Base-by-base conservation (phyloP, 2,113 vertebrate genomes). In the Mixornis gularis region DNA sequence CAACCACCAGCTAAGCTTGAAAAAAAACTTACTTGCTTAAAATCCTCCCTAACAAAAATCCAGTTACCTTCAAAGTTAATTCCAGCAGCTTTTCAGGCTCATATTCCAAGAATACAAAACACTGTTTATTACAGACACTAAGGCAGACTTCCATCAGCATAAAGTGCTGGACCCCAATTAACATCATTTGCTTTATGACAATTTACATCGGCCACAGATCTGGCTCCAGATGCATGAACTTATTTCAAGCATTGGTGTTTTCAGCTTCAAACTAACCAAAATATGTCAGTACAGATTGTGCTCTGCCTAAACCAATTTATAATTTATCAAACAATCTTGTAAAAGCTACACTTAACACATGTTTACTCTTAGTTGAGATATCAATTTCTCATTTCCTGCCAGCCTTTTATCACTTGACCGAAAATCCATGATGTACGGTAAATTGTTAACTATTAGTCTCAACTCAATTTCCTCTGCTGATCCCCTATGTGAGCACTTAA, bases 341-440 rank as follows among this genome's bases (percentile, higher is more conserved):
- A 93, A 96, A 94, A 86, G 89, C 92, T 81, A 80, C 78, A 46
- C 64, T 94, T 86, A 87, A 91, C 85, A 85, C 76, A 82, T 92
- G 86, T 94, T 92, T 94, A 94, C 83, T 83, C 68, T 90, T 72
- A 92, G 53, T 85, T 59, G 60, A 91, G 87, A 70, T 81, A 95
- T 93, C 93, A 94, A 38, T 92, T 95, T 90, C 96, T 94, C 93
- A 95, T 95, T 97, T 97, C 93, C 96, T 94, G 89, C 74, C 79
- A 89, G 86, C 72, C 93, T 95, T 93, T 96, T 89, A 94, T 96
- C 92, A 91, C 89, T 92, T 92, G 93, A 96, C 94, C 55, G 29
- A 95, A 94, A 94, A 96, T 94, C 94, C 79, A 94, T 87, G 87
- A 90, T 46, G 79, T 84, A 91, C 19, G 59, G 95, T 94, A 94